Percentiles rank a stretch among this genome's conserved stretches.
Evolutionary conservation across 2,113 vertebrate genomes (phyloP).

Genomic region (Pogona vitticeps): DNA sequence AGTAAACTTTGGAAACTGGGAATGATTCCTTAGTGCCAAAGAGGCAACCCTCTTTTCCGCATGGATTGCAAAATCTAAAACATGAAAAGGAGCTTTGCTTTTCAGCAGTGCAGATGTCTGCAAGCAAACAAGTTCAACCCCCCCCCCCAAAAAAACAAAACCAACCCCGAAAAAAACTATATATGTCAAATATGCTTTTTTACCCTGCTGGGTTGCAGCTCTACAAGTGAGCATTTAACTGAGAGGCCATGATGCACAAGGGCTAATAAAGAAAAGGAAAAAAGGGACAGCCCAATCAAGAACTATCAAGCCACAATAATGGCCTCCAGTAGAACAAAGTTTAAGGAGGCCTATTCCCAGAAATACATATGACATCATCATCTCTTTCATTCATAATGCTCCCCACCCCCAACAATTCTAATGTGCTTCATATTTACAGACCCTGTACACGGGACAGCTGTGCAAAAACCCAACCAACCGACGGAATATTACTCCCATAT

Average conservation of each 20-base stretch:
- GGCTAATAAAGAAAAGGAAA: neutral
- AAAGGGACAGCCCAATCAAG: neutral
- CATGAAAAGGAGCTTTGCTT: neutral
- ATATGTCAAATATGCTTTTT: too few species aligned
- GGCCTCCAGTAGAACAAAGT: too few species aligned
- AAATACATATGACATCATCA: neutral
- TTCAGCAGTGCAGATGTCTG: neutral
- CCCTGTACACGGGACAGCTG: neutral
- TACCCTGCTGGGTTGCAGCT: neutral
- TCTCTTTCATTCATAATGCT: neutral
- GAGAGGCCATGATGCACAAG: neutral
- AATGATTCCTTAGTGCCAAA: neutral
- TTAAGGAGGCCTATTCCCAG: neutral
- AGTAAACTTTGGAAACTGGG: too few species aligned
- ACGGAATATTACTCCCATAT: accelerated
- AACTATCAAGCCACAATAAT: neutral
- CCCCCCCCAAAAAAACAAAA: neutral
- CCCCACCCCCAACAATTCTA: neutral
- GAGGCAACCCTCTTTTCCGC: neutral
- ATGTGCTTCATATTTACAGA: neutral
- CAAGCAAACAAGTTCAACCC: neutral
- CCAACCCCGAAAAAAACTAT: neutral
- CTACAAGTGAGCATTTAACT: neutral
- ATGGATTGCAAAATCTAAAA: neutral
- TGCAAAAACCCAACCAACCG: neutral